Percentiles rank a stretch among this genome's conserved stretches.
phyloP scores from a whole-genome alignment of 2,113 vertebrate species.

The Barnardius zonarius region DNA sequence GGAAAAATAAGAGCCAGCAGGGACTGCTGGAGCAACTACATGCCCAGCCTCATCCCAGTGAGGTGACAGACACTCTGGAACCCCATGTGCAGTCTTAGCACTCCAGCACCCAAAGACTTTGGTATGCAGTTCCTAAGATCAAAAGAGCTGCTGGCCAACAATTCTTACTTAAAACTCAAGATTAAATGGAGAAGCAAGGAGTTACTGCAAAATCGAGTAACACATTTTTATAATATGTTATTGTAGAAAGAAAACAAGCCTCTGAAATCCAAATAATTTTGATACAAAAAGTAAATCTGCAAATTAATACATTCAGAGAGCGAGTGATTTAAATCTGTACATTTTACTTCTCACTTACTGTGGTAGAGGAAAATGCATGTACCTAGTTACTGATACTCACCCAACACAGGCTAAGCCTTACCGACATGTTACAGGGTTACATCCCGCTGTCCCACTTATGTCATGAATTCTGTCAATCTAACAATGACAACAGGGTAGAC shows the following conservation, averaged over 20 bases:
- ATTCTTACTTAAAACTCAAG: not conserved
- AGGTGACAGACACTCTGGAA: not conserved
- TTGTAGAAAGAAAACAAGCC: not conserved
- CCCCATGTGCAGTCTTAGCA: not conserved
- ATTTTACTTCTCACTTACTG: not conserved
- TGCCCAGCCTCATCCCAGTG: not conserved
- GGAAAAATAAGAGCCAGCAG: not conserved
- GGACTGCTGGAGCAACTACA: not conserved
- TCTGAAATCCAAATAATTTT: not conserved
- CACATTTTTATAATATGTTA: accelerated
- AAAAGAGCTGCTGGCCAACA: not conserved
- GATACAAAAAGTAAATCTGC: not conserved
- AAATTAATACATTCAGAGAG: not conserved
- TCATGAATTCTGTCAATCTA: not conserved
- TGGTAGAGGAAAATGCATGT: not conserved
- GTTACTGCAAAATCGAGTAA: not conserved
- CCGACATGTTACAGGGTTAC: not conserved
- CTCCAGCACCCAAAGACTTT: not conserved
- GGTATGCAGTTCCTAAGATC: not conserved
- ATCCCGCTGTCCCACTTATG: not conserved
- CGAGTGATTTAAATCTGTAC: not conserved
- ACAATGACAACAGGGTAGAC: not conserved
- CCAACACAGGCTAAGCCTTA: not conserved
- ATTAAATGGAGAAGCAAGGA: not conserved
- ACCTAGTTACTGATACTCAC: not conserved